Percentiles rank a stretch among this genome's conserved stretches.
These are phyloP conservation scores for Cheilosia vulpina DNA, from an alignment of 2,888 invertebrate genomes.

Conservation along the genomic window DNA sequence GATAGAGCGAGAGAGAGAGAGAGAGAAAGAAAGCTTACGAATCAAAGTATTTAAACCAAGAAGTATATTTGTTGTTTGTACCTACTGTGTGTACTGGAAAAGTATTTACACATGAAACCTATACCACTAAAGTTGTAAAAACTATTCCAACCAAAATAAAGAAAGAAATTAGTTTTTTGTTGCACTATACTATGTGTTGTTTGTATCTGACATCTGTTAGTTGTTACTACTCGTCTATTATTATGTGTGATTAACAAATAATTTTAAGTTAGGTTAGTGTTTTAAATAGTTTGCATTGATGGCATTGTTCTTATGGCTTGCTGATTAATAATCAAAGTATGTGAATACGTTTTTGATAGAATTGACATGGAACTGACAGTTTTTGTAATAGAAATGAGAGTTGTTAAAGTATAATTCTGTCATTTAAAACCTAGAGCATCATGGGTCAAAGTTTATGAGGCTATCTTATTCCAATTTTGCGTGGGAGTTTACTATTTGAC, in stretches of 20 bases:
- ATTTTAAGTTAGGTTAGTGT: constrained; percentile 21
- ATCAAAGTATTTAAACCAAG: constrained; percentile 38
- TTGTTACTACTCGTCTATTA: constrained; percentile 13
- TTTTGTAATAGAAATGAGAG: neutral
- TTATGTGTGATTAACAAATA: constrained; percentile 35
- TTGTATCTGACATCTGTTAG: constrained; percentile 24
- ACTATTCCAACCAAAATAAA: constrained; percentile 19
- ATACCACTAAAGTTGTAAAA: constrained; percentile 52
- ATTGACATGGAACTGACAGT: neutral
- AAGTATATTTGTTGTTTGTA: constrained; percentile 52
- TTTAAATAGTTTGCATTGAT: constrained; percentile 62
- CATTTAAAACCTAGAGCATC: neutral
- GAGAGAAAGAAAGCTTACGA: constrained; percentile 46
- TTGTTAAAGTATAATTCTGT: neutral
- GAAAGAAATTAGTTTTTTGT: constrained; percentile 1
- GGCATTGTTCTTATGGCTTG: constrained; percentile 45
- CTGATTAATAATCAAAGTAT: constrained; percentile 14
- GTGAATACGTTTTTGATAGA: constrained; percentile 1
- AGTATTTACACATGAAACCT: constrained; percentile 74
- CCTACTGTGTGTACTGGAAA: constrained; percentile 63
- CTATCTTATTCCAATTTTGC: too few relatives aligned
- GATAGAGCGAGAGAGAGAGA: constrained; percentile 16
- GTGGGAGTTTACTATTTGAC: too few relatives aligned
- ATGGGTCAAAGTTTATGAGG: too few relatives aligned
- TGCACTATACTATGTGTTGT: constrained; percentile 19